Conservation (phyloP, 2,888 invertebrate genomes). For the Drosophila demipolita region DNA sequence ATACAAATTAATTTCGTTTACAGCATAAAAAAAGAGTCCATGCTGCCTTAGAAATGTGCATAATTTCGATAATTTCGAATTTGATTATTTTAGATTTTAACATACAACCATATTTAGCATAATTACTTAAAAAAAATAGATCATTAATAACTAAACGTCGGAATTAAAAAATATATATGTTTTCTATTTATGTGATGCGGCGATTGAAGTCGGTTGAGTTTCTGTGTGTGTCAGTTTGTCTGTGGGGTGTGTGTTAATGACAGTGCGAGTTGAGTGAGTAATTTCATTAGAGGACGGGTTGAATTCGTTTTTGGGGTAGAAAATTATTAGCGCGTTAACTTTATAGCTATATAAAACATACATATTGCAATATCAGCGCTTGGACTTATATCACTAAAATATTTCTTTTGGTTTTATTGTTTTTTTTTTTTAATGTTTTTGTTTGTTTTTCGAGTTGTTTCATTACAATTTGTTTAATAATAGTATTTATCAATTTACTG, state of each 20-base stretch:
- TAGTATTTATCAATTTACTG: slow-evolving; percentile 42
- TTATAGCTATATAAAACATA: slow-evolving; percentile 40
- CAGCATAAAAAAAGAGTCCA: slow-evolving; percentile 15
- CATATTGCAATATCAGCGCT: slow-evolving; percentile 70
- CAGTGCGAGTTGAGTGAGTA: slow-evolving; percentile 40
- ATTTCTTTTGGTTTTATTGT: slow-evolving; percentile 58
- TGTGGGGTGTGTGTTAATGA: slow-evolving; percentile 15
- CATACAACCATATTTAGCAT: slow-evolving; percentile 71
- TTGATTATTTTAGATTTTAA: slow-evolving; percentile 36
- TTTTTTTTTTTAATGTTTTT: slow-evolving; percentile 18
- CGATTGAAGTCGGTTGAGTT: slow-evolving; percentile 22
- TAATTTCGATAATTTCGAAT: slow-evolving; percentile 24
- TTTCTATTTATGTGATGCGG: slow-evolving; percentile 13
- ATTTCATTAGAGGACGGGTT: slow-evolving; percentile 71
- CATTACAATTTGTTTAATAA: slow-evolving; percentile 42
- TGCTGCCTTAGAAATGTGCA: slow-evolving; percentile 28
- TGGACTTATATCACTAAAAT: slow-evolving; percentile 64
- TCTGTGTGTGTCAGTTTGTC: slow-evolving; percentile 2
- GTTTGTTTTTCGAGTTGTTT: slow-evolving; percentile 12
- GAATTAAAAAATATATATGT: slow-evolving; percentile 37
- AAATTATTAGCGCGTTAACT: slow-evolving; percentile 40
- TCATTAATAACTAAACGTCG: slow-evolving; percentile 65
- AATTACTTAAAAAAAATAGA: slow-evolving; percentile 66
- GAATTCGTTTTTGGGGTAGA: slow-evolving; percentile 20
- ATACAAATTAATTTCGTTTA: slow-evolving; percentile 40